Percentiles rank a stretch among this genome's conserved stretches.
Evolutionary conservation across 1,140 invertebrate species (phyloP).

Genomic region (Popillia japonica): DNA sequence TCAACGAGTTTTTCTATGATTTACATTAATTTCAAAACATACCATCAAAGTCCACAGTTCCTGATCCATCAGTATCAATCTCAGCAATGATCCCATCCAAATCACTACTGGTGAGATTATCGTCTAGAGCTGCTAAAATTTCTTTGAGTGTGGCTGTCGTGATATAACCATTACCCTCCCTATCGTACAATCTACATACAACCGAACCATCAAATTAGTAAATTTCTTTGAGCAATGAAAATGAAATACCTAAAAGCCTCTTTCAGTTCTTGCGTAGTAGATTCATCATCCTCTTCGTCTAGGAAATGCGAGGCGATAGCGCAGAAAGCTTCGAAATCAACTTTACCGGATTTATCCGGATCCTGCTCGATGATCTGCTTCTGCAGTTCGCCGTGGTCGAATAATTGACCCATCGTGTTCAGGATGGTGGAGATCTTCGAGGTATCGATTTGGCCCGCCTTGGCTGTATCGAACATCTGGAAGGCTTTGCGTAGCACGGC

Average conservation of each 20-base stretch:
- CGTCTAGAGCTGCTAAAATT: constrained; percentile 88
- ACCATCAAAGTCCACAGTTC: constrained; percentile 91
- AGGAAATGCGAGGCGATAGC: constrained; percentile 89
- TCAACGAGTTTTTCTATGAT: background rate
- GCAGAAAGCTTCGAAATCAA: constrained; percentile 94
- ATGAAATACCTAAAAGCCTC: constrained; percentile 82
- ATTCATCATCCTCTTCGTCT: constrained; percentile 89
- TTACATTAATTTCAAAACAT: constrained; percentile 43
- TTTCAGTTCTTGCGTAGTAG: constrained; percentile 92
- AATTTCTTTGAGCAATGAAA: background rate
- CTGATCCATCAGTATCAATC: constrained; percentile 93
- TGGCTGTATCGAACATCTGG: constrained; percentile 93
- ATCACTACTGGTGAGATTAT: constrained; percentile 84
- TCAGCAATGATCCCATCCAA: constrained; percentile 92
- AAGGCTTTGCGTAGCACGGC: constrained; percentile 91
- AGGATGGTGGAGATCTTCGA: constrained; percentile 89
- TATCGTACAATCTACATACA: constrained; percentile 70
- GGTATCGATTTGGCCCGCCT: constrained; percentile 88
- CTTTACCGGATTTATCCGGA: constrained; percentile 83
- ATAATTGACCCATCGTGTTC: constrained; percentile 93
- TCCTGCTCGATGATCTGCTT: constrained; percentile 86
- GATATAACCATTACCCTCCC: constrained; percentile 92
- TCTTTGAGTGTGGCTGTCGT: constrained; percentile 90
- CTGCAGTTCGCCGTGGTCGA: constrained; percentile 86
- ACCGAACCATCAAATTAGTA: too few relatives aligned